Evolutionary conservation across 2,888 invertebrate species (phyloP).

Genomic region (Melipona bicolor): DNA sequence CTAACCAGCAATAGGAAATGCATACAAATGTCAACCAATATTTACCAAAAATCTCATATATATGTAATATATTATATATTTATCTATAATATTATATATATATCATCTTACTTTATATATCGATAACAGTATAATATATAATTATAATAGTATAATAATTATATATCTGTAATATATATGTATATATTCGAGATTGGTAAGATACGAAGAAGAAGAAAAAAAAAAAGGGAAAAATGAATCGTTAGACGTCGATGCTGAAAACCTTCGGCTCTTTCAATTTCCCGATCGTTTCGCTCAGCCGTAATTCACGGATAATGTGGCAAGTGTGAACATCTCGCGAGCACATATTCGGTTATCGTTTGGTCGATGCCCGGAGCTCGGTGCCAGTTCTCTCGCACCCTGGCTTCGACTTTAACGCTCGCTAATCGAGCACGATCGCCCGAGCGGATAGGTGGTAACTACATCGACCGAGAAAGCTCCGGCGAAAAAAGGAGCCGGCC

Average conservation of each 20-base stretch:
- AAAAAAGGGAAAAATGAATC: no score
- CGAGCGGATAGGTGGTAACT: not conserved
- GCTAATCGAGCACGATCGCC: conserved; percentile 40
- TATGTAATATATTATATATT: no score
- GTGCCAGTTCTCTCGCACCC: conserved; percentile 8
- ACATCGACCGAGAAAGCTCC: not conserved
- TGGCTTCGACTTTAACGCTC: conserved; percentile 28
- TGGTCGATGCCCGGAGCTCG: conserved; percentile 56
- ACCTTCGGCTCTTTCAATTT: conserved; percentile 38
- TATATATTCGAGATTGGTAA: no score
- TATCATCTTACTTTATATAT: no score
- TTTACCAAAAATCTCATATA: no score
- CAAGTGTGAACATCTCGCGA: conserved; percentile 67
- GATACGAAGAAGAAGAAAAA: no score
- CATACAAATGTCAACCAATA: no score
- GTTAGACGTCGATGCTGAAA: not conserved
- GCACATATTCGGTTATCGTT: conserved; percentile 74
- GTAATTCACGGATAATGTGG: conserved; percentile 78
- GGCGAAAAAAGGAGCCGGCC: conserved; percentile 13
- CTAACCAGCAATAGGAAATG: no score
- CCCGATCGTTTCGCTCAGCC: conserved; percentile 67
- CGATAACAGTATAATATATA: no score
- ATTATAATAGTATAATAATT: no score
- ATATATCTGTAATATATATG: no score
- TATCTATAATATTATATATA: no score